These are phyloP conservation scores for Capreolus pygargus DNA, from an alignment of 2,113 vertebrate species.

Conservation along the genomic window DNA sequence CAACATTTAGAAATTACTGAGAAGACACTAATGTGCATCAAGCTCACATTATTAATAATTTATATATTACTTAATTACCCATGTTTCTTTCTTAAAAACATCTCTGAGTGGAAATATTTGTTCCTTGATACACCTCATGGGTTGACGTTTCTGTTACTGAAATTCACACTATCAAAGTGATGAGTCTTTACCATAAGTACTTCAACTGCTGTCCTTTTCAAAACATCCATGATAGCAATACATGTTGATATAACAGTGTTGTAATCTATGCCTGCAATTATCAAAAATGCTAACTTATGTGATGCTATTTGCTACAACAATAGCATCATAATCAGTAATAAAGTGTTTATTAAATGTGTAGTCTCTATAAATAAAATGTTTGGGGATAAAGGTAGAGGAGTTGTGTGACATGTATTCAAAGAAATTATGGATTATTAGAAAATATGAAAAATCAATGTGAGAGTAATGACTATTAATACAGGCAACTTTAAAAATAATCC, in stretches of 20 bases:
- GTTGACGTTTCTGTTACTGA: background rate
- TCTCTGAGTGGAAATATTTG: slow-evolving; percentile 27
- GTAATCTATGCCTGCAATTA: background rate
- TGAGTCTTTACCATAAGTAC: background rate
- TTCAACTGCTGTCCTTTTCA: background rate
- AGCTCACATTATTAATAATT: slow-evolving; percentile 75
- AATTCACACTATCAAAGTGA: background rate
- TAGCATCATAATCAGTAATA: background rate
- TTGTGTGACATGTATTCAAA: background rate
- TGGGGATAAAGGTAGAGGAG: background rate
- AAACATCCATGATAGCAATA: background rate
- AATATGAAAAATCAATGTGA: background rate
- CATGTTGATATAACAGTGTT: background rate
- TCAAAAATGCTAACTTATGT: background rate
- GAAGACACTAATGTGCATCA: slow-evolving; percentile 64
- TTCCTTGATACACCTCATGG: background rate
- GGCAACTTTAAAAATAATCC: background rate
- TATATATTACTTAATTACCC: slow-evolving; percentile 74
- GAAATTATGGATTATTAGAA: background rate
- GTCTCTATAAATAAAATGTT: background rate
- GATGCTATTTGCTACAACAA: background rate
- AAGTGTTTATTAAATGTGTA: background rate
- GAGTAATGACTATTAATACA: background rate
- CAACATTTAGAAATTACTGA: slow-evolving; percentile 69
- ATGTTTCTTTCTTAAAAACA: slow-evolving; percentile 65